phyloP scores from a whole-genome alignment of 2,797 vertebrate species.

The Huso huso region DNA sequence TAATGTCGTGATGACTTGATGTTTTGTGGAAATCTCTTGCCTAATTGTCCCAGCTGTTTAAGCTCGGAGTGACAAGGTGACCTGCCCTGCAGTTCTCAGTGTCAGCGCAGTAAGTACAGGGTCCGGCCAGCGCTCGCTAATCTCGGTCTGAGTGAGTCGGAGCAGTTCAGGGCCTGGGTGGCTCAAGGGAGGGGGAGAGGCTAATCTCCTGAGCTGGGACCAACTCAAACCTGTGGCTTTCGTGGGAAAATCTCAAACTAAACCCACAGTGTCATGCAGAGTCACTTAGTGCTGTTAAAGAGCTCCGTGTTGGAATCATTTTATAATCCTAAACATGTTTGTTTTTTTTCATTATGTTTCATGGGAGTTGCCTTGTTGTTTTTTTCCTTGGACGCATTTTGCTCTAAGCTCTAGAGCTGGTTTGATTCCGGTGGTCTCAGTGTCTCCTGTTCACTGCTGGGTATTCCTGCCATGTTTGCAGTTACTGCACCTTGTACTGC shows the following conservation, averaged over 20 bases:
- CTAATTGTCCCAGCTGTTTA: not conserved
- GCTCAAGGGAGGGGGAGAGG: constrained; percentile 39
- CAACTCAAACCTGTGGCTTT: constrained; percentile 67
- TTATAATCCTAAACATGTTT: too few relatives aligned
- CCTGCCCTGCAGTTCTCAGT: not conserved
- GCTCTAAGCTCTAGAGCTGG: too few relatives aligned
- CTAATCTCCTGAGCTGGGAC: constrained; percentile 74
- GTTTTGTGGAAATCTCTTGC: too few relatives aligned
- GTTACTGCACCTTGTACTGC: too few relatives aligned
- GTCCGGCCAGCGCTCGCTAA: not conserved
- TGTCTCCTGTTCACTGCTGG: too few relatives aligned
- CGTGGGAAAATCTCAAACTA: constrained; percentile 72
- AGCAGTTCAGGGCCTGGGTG: constrained; percentile 39
- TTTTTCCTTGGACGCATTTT: too few relatives aligned
- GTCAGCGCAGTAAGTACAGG: too few relatives aligned
- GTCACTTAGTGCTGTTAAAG: constrained; percentile 24
- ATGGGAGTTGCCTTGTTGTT: too few relatives aligned
- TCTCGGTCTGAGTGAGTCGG: constrained; percentile 15
- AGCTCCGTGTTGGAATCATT: too few relatives aligned
- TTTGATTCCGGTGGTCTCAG: too few relatives aligned
- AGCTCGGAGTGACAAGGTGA: not conserved
- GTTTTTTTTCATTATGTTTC: too few relatives aligned
- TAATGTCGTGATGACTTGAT: not conserved
- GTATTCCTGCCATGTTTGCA: too few relatives aligned
- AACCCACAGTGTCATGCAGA: constrained; percentile 42